phyloP scores from a whole-genome alignment of 2,113 vertebrate genomes.

The Tragulus kanchil region DNA sequence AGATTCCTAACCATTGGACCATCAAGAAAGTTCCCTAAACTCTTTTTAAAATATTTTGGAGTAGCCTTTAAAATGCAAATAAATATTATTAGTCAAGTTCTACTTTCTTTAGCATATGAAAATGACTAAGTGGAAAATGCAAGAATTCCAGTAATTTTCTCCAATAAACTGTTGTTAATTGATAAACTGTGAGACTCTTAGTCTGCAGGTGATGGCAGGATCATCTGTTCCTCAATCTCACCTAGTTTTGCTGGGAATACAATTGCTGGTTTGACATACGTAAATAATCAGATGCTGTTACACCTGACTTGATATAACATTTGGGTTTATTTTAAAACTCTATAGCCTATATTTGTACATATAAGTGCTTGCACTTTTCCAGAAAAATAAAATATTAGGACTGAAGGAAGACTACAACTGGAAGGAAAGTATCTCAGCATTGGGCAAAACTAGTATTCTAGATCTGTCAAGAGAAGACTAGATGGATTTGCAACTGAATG shows the following conservation, averaged over 20 bases:
- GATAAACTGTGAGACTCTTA: not conserved
- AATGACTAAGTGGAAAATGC: conserved; percentile 43
- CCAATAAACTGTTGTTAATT: conserved; percentile 8
- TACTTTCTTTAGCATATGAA: not conserved
- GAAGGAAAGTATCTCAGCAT: not conserved
- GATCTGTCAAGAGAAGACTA: not conserved
- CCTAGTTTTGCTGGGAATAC: not conserved
- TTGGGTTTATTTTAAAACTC: conserved; percentile 41
- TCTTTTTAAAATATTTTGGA: conserved; percentile 25
- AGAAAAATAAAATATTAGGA: conserved; percentile 17
- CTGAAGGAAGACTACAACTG: not conserved
- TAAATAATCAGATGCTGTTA: not conserved
- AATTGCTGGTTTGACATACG: not conserved
- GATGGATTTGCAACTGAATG: not conserved
- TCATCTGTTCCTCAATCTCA: not conserved
- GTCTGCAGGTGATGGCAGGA: not conserved
- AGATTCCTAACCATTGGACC: not conserved
- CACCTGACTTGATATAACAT: not conserved
- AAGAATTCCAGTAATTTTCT: conserved; percentile 15
- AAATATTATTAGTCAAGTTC: conserved; percentile 37
- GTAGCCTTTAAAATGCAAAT: conserved; percentile 32
- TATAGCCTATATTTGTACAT: not conserved
- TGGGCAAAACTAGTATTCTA: not conserved
- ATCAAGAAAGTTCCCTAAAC: not conserved
- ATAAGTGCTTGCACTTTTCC: not conserved